These are phyloP conservation scores for Tamandua tetradactyla DNA, from an alignment of 2,797 vertebrate genomes.

Conservation along the genomic window DNA sequence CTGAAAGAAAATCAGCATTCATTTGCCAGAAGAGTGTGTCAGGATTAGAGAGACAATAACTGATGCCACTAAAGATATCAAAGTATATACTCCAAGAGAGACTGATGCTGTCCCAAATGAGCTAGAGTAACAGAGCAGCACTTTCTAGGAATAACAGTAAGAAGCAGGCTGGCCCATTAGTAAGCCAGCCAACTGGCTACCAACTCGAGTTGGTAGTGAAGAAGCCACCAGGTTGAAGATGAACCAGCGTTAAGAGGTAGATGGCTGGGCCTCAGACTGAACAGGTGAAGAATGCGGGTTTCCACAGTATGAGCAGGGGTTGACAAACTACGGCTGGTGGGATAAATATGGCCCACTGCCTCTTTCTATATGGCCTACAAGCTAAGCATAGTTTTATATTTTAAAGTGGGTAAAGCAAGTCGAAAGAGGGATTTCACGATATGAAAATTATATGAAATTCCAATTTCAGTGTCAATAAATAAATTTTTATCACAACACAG, in stretches of 20 bases:
- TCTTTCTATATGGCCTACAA: background rate
- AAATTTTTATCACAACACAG: background rate
- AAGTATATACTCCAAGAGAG: background rate
- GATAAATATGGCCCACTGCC: background rate
- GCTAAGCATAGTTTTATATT: background rate
- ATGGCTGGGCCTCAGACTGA: background rate
- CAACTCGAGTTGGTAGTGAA: background rate
- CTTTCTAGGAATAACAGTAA: background rate
- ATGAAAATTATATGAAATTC: background rate
- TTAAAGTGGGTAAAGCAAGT: background rate
- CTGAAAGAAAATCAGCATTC: background rate
- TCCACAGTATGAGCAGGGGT: background rate
- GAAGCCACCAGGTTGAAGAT: background rate
- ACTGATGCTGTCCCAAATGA: background rate
- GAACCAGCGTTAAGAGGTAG: background rate
- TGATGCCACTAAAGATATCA: background rate
- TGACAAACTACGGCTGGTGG: background rate
- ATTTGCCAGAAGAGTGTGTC: background rate
- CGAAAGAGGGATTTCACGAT: background rate
- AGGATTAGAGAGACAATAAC: background rate
- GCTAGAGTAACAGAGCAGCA: background rate
- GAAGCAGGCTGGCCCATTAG: background rate
- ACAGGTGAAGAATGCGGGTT: background rate
- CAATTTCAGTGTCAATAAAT: background rate
- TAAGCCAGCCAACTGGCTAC: background rate